Evolutionary conservation across 1,140 invertebrate genomes (phyloP), one percentile per base, ranked within the genome.

Genomic region (Meloidogyne hapla): DNA sequence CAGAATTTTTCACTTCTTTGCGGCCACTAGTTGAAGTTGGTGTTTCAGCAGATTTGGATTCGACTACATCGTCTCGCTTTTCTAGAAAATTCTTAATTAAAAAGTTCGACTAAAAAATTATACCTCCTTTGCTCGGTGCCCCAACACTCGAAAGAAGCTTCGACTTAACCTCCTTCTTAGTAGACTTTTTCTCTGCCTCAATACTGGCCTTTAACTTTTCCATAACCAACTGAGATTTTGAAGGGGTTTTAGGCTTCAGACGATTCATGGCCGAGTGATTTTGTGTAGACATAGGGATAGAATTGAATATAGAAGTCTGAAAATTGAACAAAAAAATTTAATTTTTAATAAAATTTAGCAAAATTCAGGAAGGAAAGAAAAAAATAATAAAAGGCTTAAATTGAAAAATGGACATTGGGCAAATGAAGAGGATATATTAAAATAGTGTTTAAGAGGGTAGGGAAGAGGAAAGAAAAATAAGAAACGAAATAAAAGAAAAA

Each of bases 141-240:
- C 9, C 40, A 15, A 45, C 13, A 15, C 42, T n/a, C n/a, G 48
- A n/a, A 56, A 56, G 18, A 3, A 56, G 6, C 10, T 26, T 76
- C 74, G 38, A n/a, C 15, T 69, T 18, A 26, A 38, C 12, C 65
- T 61, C 74, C 25, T 62, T 79, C 62, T 78, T 78, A 1, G 77
- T 3, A 21, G 45, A 33, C 10, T 70, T 25, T 25, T 78, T 78
- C 10, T 78, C 77, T 21, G 66, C 74, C 45, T 78, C 77, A 5
- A 78, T 78, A 48, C 76, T 78, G 13, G 76, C 66, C 21, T 78
- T 78, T 21, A 78, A n/a, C 28, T 70, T 26, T 3, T 78, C 77
- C 77, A 78, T 78, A 13, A 78, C 42, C 42, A 78, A 21, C 62
- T 78, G 77, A 1, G 25, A 15, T 45, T 77, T 78, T 10, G 77